Evolutionary conservation across 2,888 invertebrate genomes (phyloP).

Genomic region (Erebia ligea): DNA sequence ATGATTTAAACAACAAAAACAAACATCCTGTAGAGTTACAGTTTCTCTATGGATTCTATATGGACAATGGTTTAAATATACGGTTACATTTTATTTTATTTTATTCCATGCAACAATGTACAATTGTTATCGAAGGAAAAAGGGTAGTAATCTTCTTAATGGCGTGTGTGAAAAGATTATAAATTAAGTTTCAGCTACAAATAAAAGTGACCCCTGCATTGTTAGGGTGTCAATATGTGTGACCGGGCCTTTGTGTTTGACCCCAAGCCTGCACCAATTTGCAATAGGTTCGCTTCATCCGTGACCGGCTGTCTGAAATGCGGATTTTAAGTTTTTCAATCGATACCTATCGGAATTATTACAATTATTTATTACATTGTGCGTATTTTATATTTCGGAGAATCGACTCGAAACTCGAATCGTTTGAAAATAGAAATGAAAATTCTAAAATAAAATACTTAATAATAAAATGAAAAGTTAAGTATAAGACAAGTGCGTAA

Average conservation of each 20-base stretch:
- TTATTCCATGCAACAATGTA: slow-evolving; percentile 75
- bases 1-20: not conserved
- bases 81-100: slow-evolving; percentile 78
- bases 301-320: slow-evolving; percentile 59
- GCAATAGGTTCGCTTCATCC: slow-evolving; percentile 68
- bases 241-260: slow-evolving; percentile 78
- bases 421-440: not conserved
- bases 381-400: not conserved
- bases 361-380: slow-evolving; percentile 43
- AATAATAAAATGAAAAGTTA: no score
- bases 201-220: slow-evolving; percentile 83
- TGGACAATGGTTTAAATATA: slow-evolving; percentile 62
- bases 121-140: slow-evolving; percentile 78
- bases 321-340: slow-evolving; percentile 57
- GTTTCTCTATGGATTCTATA: not conserved
- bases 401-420: not conserved
- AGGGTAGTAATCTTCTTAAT: slow-evolving; percentile 84
- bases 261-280: slow-evolving; percentile 79
- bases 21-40: not conserved
- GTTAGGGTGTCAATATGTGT: slow-evolving; percentile 82
- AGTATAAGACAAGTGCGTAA: no score
- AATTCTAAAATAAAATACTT: no score
- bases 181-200: slow-evolving; percentile 83
- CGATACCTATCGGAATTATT: slow-evolving; percentile 46
- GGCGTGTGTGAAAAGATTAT: slow-evolving; percentile 84